Base-by-base conservation (phyloP, 1,140 invertebrate genomes). In the Cepaea nemoralis region DNA sequence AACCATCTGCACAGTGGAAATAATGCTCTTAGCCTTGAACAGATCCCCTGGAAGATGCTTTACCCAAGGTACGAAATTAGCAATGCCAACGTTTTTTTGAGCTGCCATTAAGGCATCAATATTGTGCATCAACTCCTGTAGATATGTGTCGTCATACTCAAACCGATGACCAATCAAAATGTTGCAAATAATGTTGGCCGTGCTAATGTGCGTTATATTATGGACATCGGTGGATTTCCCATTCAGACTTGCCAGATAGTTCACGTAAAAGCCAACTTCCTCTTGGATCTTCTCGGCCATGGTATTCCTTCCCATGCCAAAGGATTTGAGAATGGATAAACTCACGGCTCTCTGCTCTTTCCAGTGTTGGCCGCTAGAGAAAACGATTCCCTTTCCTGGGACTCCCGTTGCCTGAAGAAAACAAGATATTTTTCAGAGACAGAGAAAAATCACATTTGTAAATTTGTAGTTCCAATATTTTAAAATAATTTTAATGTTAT, bases 161-260 rank as follows among this genome's bases (percentile, higher is more conserved):
- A 93, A 94, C 85, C 94, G 90, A 82, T 93, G 94, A 0, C 96
- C 95, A 74, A 96, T 69, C 31, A 95, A 91, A 97, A 97, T 96
- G 77, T 93, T 69, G 3, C 96, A 97, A 82, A 98, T 97, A 0
- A 98, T 96, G 90, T 98, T 98, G 88, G 95, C 96, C 76, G 97
- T 95, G 3, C 95, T 94, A 95, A 80, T 76, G 35, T 76, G 77
- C 22, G 83, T 70, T 22, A 77, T 45, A 48, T 48, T 59, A 40
- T 27, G 40, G 35, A 80, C 50, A 8, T 71, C 33, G 16, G 63
- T 63, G 24, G 77, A 19, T 31, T 66, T 22, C 1, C 81, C 75
- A 22, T 31, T 37, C 19, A n/a, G 5, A 37, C 45, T 39, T 37
- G 70, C 67, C 16, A 86, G 50, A 6, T 33, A 37, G 0, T 83